Evolutionary conservation across 1,140 invertebrate species (phyloP).

Genomic region (Pogonomyrmex barbatus): DNA sequence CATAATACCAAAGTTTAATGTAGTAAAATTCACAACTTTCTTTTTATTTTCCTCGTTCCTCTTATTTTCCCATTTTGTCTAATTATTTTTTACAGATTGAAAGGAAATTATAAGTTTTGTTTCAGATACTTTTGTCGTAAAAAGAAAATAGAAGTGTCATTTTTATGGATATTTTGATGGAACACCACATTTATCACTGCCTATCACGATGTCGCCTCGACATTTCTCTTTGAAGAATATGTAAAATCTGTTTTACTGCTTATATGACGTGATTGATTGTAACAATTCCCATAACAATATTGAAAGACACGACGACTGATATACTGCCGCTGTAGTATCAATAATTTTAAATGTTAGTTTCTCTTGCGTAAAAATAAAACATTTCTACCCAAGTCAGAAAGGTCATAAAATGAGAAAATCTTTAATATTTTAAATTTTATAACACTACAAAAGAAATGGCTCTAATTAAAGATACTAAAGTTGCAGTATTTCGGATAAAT

Average conservation of each 20-base stretch:
- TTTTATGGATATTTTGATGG: conserved; percentile 68
- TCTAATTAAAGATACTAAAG: conserved; percentile 31
- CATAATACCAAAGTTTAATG: conserved; percentile 86
- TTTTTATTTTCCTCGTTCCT: conserved; percentile 73
- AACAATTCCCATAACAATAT: conserved; percentile 7
- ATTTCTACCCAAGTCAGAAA: neutral
- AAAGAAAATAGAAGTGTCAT: conserved; percentile 42
- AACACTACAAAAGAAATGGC: neutral
- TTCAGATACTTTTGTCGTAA: conserved; percentile 13
- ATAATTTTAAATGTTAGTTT: neutral
- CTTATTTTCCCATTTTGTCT: conserved; percentile 70
- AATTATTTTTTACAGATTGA: conserved; percentile 73
- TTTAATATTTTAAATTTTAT: conserved; percentile 2
- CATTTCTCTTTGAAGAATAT: conserved; percentile 56
- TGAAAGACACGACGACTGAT: conserved; percentile 3
- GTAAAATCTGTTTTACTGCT: conserved; percentile 50
- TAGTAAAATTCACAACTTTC: conserved; percentile 74
- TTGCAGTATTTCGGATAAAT: conserved; percentile 25
- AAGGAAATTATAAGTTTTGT: conserved; percentile 47
- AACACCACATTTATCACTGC: conserved; percentile 73
- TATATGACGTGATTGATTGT: conserved; percentile 11
- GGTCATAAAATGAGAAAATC: neutral
- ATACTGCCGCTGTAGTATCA: conserved; percentile 36
- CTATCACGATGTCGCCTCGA: conserved; percentile 66
- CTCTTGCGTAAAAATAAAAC: neutral